Percentiles rank a stretch among this genome's conserved stretches.
Evolutionary conservation across 1,140 invertebrate genomes (phyloP).

Genomic region (Leptinotarsa undecemlineata): DNA sequence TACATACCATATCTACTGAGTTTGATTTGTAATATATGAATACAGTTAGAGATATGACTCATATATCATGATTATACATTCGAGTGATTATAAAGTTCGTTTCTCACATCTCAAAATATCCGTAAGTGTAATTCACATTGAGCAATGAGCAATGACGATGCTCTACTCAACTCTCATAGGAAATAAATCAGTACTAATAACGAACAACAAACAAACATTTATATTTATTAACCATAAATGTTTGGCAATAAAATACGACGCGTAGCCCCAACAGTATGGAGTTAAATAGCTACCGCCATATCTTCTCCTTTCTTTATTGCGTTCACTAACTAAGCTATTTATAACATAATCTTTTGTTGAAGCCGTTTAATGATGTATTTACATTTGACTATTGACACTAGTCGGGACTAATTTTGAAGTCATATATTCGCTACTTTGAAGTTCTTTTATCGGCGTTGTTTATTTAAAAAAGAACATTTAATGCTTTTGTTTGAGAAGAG

Average conservation of each 20-base stretch:
- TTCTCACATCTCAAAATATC: neutral
- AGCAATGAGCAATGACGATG: slow-evolving; percentile 9
- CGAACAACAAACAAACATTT: slow-evolving; percentile 34
- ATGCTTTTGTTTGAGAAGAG: slow-evolving; percentile 3
- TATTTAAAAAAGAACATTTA: neutral
- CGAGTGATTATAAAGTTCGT: slow-evolving; percentile 22
- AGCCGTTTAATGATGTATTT: slow-evolving; percentile 30
- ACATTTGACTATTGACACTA: slow-evolving; percentile 22
- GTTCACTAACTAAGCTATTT: slow-evolving; percentile 28
- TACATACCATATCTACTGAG: neutral
- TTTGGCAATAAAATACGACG: slow-evolving; percentile 36
- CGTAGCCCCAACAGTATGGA: slow-evolving; percentile 7
- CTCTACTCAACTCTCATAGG: slow-evolving; percentile 4
- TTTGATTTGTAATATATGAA: neutral
- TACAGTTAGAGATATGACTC: neutral
- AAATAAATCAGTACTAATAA: slow-evolving; percentile 29
- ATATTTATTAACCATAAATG: slow-evolving; percentile 41
- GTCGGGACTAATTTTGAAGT: slow-evolving; percentile 14
- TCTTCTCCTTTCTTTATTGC: slow-evolving; percentile 20
- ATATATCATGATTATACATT: neutral
- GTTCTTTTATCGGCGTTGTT: slow-evolving; percentile 2
- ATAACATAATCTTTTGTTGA: slow-evolving; percentile 31
- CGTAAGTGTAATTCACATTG: slow-evolving; percentile 15
- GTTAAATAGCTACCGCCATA: slow-evolving; percentile 18
- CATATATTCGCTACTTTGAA: slow-evolving; percentile 19